Percentiles rank a stretch among this genome's conserved stretches.
Evolutionary conservation across 2,888 invertebrate genomes (phyloP).

Genomic region (Hololepta plana): DNA sequence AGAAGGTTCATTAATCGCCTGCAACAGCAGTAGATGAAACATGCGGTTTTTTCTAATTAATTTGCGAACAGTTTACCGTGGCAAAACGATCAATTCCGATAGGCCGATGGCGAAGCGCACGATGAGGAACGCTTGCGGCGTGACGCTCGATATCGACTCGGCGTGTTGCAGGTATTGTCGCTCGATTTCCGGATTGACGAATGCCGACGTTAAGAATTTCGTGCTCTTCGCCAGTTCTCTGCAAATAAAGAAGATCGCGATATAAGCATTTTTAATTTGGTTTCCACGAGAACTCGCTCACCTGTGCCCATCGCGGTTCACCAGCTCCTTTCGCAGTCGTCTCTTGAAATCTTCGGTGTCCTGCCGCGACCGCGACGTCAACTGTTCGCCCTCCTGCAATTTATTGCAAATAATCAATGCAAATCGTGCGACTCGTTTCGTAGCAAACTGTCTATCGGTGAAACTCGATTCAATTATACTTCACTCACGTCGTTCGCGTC

Average conservation of each 20-base stretch:
- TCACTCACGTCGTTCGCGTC: conserved; percentile 18
- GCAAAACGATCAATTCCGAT: conserved; percentile 36
- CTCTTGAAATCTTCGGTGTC: conserved; percentile 68
- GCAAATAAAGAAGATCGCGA: conserved; percentile 6
- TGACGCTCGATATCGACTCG: conserved; percentile 46
- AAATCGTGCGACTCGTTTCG: neutral
- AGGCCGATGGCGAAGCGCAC: conserved; percentile 35
- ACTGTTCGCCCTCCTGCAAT: conserved; percentile 12
- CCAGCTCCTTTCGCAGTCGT: conserved; percentile 63
- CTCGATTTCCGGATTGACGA: conserved; percentile 47
- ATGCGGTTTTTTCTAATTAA: neutral
- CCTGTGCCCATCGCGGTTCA: conserved; percentile 70
- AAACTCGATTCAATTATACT: conserved; percentile 2
- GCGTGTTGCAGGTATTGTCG: conserved; percentile 44
- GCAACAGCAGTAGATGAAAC: no score
- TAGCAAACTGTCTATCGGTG: neutral
- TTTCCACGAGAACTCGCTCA: conserved; percentile 23
- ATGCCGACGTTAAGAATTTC: conserved; percentile 42
- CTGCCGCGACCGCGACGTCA: conserved; percentile 34
- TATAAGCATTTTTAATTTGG: neutral
- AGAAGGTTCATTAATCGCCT: conserved; percentile 23
- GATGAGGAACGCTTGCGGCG: conserved; percentile 42
- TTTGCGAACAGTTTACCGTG: conserved; percentile 28
- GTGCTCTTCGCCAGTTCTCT: conserved; percentile 51
- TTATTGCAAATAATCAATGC: conserved; percentile 1